These are phyloP conservation scores for Columba janthina DNA, from an alignment of 2,113 vertebrate genomes.

Conservation along the genomic window DNA sequence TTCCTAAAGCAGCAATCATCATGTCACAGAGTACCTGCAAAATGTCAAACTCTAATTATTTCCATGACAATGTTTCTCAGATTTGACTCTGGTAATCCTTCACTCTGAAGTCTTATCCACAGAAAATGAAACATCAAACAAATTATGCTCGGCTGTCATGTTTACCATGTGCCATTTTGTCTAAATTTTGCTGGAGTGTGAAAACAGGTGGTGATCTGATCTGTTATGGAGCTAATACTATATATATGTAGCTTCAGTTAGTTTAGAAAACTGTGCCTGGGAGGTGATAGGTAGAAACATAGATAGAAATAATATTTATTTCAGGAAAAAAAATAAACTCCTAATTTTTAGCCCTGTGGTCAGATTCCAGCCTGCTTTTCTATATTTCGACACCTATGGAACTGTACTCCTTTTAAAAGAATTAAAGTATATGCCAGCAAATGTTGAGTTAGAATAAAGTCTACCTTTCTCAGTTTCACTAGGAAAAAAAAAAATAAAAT, in stretches of 20 bases:
- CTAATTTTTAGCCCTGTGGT: background rate
- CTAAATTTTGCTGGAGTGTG: background rate
- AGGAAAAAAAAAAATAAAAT: background rate
- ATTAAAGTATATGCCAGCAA: background rate
- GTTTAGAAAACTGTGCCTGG: background rate
- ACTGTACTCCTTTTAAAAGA: background rate
- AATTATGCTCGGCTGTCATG: background rate
- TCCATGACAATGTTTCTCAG: constrained; percentile 4
- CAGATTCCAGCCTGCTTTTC: background rate
- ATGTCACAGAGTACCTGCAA: constrained; percentile 36
- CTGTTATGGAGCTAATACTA: background rate
- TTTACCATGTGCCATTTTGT: background rate
- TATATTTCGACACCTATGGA: background rate
- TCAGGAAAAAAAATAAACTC: background rate
- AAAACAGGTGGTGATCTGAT: background rate
- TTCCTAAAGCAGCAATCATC: constrained; percentile 39
- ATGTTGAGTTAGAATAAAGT: background rate
- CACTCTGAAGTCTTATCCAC: constrained; percentile 19
- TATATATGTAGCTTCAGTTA: background rate
- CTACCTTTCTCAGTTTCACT: background rate
- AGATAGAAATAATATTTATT: background rate
- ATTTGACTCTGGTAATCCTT: constrained; percentile 28
- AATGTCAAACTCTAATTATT: constrained; percentile 38
- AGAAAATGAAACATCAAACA: constrained; percentile 15
- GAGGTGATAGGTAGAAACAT: background rate